phyloP scores from a whole-genome alignment of 2,888 invertebrate genomes.

The Micoletzkya japonica region DNA sequence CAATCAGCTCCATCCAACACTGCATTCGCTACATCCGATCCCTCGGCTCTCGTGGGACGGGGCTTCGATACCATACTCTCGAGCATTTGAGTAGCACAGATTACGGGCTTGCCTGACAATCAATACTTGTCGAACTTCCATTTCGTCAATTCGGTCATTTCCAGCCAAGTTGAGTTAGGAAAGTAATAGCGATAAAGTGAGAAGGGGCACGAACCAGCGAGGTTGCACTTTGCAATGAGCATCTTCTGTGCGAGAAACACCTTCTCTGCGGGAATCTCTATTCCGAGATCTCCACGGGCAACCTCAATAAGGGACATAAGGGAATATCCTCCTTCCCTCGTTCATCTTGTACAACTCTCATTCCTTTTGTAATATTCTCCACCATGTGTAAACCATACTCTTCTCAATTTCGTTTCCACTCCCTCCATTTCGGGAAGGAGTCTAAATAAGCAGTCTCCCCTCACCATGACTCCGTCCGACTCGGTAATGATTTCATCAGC shows the following conservation, averaged over 20 bases:
- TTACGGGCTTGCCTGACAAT: slow-evolving; percentile 82
- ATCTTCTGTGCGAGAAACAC: slow-evolving; percentile 72
- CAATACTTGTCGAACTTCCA: background rate
- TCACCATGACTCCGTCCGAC: slow-evolving; percentile 95
- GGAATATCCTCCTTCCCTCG: slow-evolving; percentile 97
- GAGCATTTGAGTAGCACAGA: slow-evolving; percentile 94
- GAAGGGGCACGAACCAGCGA: slow-evolving; percentile 73
- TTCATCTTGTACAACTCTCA: slow-evolving; percentile 88
- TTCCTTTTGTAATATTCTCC: too few relatives aligned
- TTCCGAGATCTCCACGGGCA: slow-evolving; percentile 93
- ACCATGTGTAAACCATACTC: too few relatives aligned
- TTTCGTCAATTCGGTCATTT: background rate
- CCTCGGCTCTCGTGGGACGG: slow-evolving; percentile 75
- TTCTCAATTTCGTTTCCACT: too few relatives aligned
- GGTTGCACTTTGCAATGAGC: slow-evolving; percentile 94
- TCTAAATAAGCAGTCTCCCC: slow-evolving; percentile 29
- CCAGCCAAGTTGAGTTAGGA: too few relatives aligned
- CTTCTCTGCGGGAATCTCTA: slow-evolving; percentile 95
- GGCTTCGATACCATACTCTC: slow-evolving; percentile 98
- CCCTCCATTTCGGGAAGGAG: background rate
- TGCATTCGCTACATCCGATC: slow-evolving; percentile 83
- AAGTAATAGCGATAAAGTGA: too few relatives aligned
- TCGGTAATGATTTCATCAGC: slow-evolving; percentile 84
- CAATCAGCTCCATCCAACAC: slow-evolving; percentile 97
- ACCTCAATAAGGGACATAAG: slow-evolving; percentile 74